Conservation (phyloP, 2,888 invertebrate species). For the Pecten maximus region DNA sequence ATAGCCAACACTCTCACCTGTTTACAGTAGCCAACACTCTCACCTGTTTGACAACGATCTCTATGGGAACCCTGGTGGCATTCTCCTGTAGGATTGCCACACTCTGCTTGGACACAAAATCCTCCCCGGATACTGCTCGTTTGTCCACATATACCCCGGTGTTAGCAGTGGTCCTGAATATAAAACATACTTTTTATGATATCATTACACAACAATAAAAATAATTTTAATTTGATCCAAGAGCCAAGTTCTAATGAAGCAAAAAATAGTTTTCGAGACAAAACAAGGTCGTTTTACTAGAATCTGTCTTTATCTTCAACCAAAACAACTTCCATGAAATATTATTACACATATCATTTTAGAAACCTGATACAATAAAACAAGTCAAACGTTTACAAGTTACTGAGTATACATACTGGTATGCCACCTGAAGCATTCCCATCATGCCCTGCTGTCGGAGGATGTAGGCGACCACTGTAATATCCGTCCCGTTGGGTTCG, state of each 20-base stretch:
- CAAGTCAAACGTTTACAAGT: too few relatives aligned
- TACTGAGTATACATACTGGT: constrained; percentile 75
- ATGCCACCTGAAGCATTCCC: constrained; percentile 74
- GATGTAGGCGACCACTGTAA: constrained; percentile 67
- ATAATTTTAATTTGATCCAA: not conserved
- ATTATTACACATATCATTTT: too few relatives aligned
- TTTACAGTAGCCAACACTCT: constrained; percentile 55
- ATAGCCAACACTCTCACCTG: too few relatives aligned
- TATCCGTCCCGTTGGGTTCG: constrained; percentile 76
- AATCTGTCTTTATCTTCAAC: too few relatives aligned
- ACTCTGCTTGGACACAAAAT: constrained; percentile 76
- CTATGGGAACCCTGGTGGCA: constrained; percentile 69
- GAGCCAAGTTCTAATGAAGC: too few relatives aligned
- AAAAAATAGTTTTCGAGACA: too few relatives aligned
- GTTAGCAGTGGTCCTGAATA: constrained; percentile 71
- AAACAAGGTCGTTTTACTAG: too few relatives aligned
- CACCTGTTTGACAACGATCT: constrained; percentile 78
- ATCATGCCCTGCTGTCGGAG: constrained; percentile 76
- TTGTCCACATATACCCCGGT: constrained; percentile 55
- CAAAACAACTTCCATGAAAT: too few relatives aligned
- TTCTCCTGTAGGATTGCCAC: constrained; percentile 73
- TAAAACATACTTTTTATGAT: not conserved
- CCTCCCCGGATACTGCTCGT: constrained; percentile 78
- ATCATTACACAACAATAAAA: not conserved
- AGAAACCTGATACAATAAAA: too few relatives aligned